Evolutionary conservation across 23 tunicate genomes (phyloP), one percentile per base, ranked within the genome.

Genomic region (Halocynthia aurantium): DNA sequence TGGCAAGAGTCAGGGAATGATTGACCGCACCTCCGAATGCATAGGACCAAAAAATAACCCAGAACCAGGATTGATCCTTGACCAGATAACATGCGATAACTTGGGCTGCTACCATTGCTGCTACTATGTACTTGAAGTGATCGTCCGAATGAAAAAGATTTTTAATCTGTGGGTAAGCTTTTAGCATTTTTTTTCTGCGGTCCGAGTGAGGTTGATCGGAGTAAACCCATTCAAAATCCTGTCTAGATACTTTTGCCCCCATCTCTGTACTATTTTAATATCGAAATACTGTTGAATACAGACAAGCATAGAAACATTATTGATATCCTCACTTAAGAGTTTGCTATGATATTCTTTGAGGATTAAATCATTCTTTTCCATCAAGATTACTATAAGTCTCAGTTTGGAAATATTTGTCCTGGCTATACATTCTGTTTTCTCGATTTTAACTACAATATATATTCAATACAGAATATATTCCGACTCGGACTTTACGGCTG

Each of bases 151-250:
- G 71, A 61, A 92, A 92, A 13, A 92, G 82, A 67, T 82, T 77
- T 83, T 92, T 92, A 77, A 92, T 92, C 80, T 92, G 98, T 11
- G 98, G 98, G 70, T 92, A 92, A 66, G 74, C 80, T 78, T 88
- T 83, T 6, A 93, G 75, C 98, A 93, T 93, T 10, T 78, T 82
- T 70, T 69, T 93, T 62, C 98, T 74, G 7, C 98, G 73, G 73
- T 93, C 89, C 5, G 94, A 87, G 67, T 93, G 98, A 15, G 98
- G 98, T 66, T 93, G 98, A 57, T 93, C 98, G 20, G 89, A 87
- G 70, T 89, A 93, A 11, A 80, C 85, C 98, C 98, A 93, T 57
- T 93, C 88, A 67, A 93, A 93, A 71, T 93, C 98, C 51, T 69
- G 76, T 52, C 98, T 85, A 17, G 88, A 81, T 13, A 87, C 86